Conservation (phyloP, 2,797 vertebrate species). For the Platyrinchus mystaceus region DNA sequence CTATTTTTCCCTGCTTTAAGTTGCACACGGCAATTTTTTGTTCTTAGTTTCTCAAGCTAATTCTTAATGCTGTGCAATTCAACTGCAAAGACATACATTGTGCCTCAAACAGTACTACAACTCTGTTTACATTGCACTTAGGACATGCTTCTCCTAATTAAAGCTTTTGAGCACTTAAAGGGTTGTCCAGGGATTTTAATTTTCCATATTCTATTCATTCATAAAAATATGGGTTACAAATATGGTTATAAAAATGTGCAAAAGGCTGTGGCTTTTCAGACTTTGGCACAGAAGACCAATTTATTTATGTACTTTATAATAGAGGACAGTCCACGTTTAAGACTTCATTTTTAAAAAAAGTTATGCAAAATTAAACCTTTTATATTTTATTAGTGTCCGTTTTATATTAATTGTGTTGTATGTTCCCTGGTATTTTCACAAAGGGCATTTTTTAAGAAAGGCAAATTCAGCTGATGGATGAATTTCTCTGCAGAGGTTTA, state of each 20-base stretch:
- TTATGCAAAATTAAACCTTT: background rate
- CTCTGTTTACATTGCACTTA: background rate
- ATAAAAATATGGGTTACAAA: background rate
- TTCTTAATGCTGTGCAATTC: background rate
- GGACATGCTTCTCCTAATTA: background rate
- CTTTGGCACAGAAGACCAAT: background rate
- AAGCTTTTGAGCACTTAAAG: background rate
- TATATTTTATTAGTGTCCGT: conserved; percentile 16
- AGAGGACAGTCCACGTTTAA: background rate
- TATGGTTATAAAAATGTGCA: background rate
- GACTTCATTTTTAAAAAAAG: background rate
- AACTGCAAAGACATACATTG: background rate
- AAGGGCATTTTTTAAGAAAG: conserved; percentile 38
- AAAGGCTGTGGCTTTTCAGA: background rate
- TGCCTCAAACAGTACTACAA: background rate
- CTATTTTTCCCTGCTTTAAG: background rate
- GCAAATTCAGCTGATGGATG: conserved; percentile 54
- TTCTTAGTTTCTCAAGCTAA: background rate
- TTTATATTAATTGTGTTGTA: conserved; percentile 11
- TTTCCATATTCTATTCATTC: background rate
- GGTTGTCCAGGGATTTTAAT: background rate
- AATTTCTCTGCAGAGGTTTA: conserved; percentile 62
- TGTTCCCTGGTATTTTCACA: conserved; percentile 6
- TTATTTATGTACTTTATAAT: conserved; percentile 2
- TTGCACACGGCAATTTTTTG: background rate